Evolutionary conservation across 2,797 vertebrate species (phyloP).

Genomic region (Rhinichthys osculus): DNA sequence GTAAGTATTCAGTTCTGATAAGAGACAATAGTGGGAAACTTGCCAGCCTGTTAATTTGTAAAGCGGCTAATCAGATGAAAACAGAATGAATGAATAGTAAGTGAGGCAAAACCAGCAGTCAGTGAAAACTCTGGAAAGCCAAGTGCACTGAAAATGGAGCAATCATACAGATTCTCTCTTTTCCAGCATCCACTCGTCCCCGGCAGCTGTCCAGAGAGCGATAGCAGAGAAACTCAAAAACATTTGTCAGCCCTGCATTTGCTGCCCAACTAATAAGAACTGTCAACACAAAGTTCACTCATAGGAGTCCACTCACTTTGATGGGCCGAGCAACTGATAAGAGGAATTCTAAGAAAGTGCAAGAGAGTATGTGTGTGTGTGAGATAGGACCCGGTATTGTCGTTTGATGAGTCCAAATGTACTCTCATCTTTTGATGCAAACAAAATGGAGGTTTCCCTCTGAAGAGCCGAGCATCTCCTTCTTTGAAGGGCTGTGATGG

Average conservation of each 20-base stretch:
- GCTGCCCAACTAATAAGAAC: slow-evolving; percentile 53
- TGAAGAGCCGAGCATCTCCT: slow-evolving; percentile 54
- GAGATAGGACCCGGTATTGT: slow-evolving; percentile 55
- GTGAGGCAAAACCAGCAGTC: slow-evolving; percentile 13
- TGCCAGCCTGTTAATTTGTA: neutral
- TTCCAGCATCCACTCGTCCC: slow-evolving; percentile 5
- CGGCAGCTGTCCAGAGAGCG: slow-evolving; percentile 21
- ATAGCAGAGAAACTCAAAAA: slow-evolving; percentile 45
- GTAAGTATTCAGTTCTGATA: neutral
- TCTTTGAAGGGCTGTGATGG: slow-evolving; percentile 16
- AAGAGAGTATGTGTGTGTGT: slow-evolving; percentile 50
- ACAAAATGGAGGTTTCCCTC: slow-evolving; percentile 51
- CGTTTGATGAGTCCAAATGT: slow-evolving; percentile 62
- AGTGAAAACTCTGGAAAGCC: slow-evolving; percentile 15
- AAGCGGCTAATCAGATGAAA: slow-evolving; percentile 36
- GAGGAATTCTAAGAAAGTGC: slow-evolving; percentile 31
- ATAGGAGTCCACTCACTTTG: slow-evolving; percentile 40
- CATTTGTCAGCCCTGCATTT: slow-evolving; percentile 49
- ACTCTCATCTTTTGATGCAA: slow-evolving; percentile 54
- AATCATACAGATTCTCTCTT: slow-evolving; percentile 21
- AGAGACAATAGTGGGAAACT: slow-evolving; percentile 26
- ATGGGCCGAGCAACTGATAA: slow-evolving; percentile 48
- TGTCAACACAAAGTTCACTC: slow-evolving; percentile 48
- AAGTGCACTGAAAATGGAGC: slow-evolving; percentile 22
- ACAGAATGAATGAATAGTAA: neutral